These are phyloP conservation scores for Microtus ochrogaster DNA, from an alignment of 2,113 vertebrate genomes.

Conservation along the genomic window DNA sequence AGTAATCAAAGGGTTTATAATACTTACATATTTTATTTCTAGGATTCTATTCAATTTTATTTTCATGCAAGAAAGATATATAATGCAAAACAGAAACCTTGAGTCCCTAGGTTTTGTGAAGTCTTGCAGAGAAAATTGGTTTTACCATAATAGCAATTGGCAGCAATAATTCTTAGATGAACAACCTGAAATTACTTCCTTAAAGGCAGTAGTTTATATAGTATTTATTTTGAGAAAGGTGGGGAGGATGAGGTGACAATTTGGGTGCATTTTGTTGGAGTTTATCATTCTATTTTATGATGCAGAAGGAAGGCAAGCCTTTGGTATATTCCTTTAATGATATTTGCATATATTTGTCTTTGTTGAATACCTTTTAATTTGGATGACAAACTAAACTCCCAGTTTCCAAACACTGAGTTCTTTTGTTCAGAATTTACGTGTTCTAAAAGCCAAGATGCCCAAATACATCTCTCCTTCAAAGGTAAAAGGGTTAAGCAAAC, in stretches of 20 bases:
- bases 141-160: conserved; percentile 77
- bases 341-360: conserved; percentile 71
- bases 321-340: conserved; percentile 4
- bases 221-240: conserved; percentile 62
- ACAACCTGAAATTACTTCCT: conserved; percentile 81
- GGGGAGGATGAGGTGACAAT: conserved; percentile 62
- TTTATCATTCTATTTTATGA: conserved; percentile 76
- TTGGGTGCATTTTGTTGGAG: conserved; percentile 75
- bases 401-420: conserved; percentile 65
- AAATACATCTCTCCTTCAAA: conserved; percentile 53
- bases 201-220: conserved; percentile 77
- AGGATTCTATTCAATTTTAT: conserved; percentile 25
- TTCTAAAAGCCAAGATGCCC: conserved; percentile 45
- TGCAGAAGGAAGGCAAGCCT: conserved; percentile 61
- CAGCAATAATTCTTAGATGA: conserved; percentile 80
- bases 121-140: conserved; percentile 83
- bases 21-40: conserved; percentile 59
- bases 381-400: conserved; percentile 73
- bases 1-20: conserved; percentile 85
- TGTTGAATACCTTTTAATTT: conserved; percentile 54
- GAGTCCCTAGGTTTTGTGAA: conserved; percentile 70
- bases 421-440: conserved; percentile 71
- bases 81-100: conserved; percentile 63
- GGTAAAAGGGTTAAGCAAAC: conserved; percentile 62
- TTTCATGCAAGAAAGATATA: conserved; percentile 56